phyloP scores from a whole-genome alignment of 2,113 vertebrate species.

The Gopherus flavomarginatus region DNA sequence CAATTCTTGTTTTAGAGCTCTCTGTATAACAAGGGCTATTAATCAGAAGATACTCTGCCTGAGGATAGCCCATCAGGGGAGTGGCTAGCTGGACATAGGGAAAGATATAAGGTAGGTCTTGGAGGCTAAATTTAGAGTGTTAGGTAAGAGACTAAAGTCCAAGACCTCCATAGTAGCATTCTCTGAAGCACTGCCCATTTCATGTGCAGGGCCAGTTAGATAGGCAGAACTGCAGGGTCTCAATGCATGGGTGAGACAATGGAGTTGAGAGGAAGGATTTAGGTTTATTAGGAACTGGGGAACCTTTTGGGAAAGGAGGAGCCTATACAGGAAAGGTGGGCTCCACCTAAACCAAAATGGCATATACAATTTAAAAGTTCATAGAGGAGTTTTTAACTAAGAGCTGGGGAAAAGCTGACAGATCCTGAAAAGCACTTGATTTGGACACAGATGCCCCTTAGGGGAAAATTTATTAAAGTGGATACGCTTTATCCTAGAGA shows the following conservation, averaged over 20 bases:
- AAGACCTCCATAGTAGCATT: not conserved
- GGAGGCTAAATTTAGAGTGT: not conserved
- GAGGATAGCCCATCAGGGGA: not conserved
- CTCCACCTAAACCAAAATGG: not conserved
- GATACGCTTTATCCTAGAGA: not conserved
- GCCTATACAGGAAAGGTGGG: not conserved
- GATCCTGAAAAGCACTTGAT: not conserved
- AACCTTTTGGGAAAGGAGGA: not conserved
- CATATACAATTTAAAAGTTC: not conserved
- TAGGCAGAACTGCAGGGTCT: not conserved
- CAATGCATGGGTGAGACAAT: not conserved
- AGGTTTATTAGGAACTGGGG: not conserved
- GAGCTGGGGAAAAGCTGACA: not conserved
- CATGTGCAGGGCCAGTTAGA: not conserved
- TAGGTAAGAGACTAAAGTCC: not conserved
- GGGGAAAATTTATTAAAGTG: not conserved
- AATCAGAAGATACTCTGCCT: constrained; percentile 43
- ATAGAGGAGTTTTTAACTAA: not conserved
- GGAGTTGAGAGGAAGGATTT: not conserved
- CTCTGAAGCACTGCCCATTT: not conserved
- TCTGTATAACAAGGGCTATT: constrained; percentile 67
- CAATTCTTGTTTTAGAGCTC: constrained; percentile 73
- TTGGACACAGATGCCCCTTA: not conserved
- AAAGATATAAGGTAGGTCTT: not conserved
- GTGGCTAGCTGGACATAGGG: not conserved